A percentile compares a stretch with the other conserved stretches of the same genome.
phyloP scores from a whole-genome alignment of 2,888 invertebrate genomes.

The Drosophila tanythrix region DNA sequence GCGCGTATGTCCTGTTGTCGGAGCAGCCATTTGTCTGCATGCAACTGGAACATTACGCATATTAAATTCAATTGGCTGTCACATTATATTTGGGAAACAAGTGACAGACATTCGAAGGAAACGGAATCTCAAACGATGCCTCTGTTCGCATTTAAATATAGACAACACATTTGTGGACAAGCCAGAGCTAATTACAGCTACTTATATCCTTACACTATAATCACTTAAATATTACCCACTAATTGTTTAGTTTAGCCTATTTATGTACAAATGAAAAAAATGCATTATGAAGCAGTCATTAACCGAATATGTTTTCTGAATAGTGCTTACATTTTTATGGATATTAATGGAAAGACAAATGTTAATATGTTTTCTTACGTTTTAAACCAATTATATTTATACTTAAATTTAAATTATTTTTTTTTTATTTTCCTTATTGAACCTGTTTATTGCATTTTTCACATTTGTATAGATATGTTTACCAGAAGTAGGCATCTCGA shows the following conservation, averaged over 20 bases:
- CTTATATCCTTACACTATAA: not conserved
- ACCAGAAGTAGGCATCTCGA: not conserved
- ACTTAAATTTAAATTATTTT: not conserved
- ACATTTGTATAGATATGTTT: not conserved
- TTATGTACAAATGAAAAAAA: not conserved
- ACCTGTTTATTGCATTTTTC: not conserved
- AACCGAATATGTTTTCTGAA: not conserved
- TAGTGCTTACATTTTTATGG: not conserved
- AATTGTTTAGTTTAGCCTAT: not conserved
- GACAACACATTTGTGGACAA: not conserved
- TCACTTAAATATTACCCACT: not conserved
- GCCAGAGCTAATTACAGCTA: not conserved
- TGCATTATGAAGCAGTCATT: not conserved
- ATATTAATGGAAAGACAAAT: not conserved
- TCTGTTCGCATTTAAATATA: not conserved
- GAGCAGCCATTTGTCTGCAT: constrained; percentile 18
- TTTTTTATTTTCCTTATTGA: not conserved
- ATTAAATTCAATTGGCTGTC: constrained; percentile 57
- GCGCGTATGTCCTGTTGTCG: constrained; percentile 19
- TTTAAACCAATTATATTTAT: not conserved
- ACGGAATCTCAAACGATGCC: not conserved
- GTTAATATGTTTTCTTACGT: not conserved
- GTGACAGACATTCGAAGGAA: not conserved
- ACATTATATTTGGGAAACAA: constrained; percentile 34
- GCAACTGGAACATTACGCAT: constrained; percentile 29